Base-by-base conservation (phyloP, 2,888 invertebrate genomes). In the Caenorhabditis sp. region DNA sequence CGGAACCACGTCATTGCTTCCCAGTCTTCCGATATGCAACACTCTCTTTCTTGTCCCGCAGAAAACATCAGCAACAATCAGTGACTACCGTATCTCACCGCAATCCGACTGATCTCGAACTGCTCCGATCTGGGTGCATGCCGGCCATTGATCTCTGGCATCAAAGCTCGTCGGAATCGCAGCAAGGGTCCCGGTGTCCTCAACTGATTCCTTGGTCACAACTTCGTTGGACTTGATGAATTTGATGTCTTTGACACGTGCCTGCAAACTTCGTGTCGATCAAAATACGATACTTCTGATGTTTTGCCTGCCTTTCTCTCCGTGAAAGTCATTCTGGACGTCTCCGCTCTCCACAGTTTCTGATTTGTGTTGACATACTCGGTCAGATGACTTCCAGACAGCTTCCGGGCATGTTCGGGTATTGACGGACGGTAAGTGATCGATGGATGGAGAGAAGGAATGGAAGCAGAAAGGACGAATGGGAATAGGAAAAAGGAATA, bases 51-150 rank as follows among this genome's bases (percentile, higher is more conserved):
- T 51, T 65, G n/a, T n/a, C 53, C 20, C 1, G 22, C n/a, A n/a
- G 32, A 51, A 37, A 20, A 35, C 18, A 51, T 35, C 32, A 51
- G 26, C 44, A 58, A 28, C 22, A 32, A 40, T 50, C 32, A 26
- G 1, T 40, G 40, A 55, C 55, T 24, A 20, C 32, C 0, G 32
- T 8, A 28, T 13, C 72, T 22, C 51, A 82, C 77, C 77, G 53
- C 77, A 78, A 64, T 76, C 76, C 2, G 81, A 76, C 32, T 81
- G 81, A 67, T 76, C 81, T 18, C 76, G 65, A 65, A 76, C 69
- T 20, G 50, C 37, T 70, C 76, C 74, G 58, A 76, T 76, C 22
- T 60, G 44, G 3, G 65, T 32, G 28, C 76, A 81, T 13, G 11
- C 24, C 22, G 76, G 76, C 81, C 76, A 81, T 28, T 61, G 18